These are phyloP conservation scores for Liposcelis brunnea DNA, from an alignment of 2,888 invertebrate genomes.

Conservation along the genomic window DNA sequence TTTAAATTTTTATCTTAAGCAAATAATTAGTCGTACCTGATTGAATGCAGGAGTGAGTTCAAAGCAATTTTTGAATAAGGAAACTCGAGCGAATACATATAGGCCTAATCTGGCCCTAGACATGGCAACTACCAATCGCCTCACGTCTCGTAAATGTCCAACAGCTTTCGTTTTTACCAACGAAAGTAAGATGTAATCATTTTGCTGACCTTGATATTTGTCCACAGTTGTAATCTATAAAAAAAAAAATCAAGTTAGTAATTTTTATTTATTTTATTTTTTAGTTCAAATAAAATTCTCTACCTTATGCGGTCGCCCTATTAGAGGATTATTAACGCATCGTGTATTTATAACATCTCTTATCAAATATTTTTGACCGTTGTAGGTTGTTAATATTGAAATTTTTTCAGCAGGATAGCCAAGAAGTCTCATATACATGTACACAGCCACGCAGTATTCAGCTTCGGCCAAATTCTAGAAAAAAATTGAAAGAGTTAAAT, in stretches of 20 bases:
- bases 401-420: conserved; percentile 96
- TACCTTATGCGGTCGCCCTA: conserved; percentile 82
- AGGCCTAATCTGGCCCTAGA: conserved; percentile 92
- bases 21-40: conserved; percentile 35
- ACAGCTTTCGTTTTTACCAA: conserved; percentile 90
- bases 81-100: conserved; percentile 85
- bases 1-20: background rate
- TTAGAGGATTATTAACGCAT: conserved; percentile 86
- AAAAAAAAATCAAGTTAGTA: conserved; percentile 11
- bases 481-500: conserved; percentile 14
- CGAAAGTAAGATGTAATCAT: conserved; percentile 93
- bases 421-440: conserved; percentile 94
- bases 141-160: conserved; percentile 92
- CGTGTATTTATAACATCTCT: conserved; percentile 87
- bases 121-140: conserved; percentile 94
- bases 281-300: too few species aligned
- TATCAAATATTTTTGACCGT: conserved; percentile 95
- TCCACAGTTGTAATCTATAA: conserved; percentile 80
- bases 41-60: conserved; percentile 93
- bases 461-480: conserved; percentile 66
- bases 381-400: conserved; percentile 95
- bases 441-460: conserved; percentile 90
- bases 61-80: conserved; percentile 89
- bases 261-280: too few species aligned
- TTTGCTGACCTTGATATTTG: conserved; percentile 99